Percentiles rank a stretch among this genome's conserved stretches.
These are phyloP conservation scores for Leistus spinibarbis DNA, from an alignment of 2,888 invertebrate species.

Conservation along the genomic window DNA sequence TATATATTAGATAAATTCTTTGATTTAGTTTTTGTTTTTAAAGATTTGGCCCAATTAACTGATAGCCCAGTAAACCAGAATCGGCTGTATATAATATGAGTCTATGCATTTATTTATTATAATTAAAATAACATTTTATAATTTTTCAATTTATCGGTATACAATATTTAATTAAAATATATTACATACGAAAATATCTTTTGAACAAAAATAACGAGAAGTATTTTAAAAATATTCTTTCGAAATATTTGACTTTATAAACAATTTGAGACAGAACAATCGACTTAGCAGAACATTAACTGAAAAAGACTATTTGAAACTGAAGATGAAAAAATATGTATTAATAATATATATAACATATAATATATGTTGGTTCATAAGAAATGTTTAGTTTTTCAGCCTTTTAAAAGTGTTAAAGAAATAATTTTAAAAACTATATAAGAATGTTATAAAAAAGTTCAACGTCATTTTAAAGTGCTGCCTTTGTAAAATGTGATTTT, in stretches of 20 bases:
- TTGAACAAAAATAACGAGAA: neutral
- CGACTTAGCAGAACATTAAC: neutral
- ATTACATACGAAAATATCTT: neutral
- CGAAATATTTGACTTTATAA: neutral
- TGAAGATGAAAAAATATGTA: neutral
- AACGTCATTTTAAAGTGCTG: constrained; percentile 31
- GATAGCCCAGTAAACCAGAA: too few relatives aligned
- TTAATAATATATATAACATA: neutral
- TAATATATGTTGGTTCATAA: constrained; percentile 6
- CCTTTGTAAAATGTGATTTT: constrained; percentile 13
- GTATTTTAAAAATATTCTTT: neutral
- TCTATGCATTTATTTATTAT: too few relatives aligned
- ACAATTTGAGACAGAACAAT: too few relatives aligned
- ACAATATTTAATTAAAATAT: neutral
- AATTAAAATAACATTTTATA: too few relatives aligned
- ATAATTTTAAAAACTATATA: neutral
- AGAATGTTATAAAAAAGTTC: constrained; percentile 9
- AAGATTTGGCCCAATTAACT: too few relatives aligned
- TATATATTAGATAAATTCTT: too few relatives aligned
- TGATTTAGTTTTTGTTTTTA: too few relatives aligned
- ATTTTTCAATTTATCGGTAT: neutral
- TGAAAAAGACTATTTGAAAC: neutral
- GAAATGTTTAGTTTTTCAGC: constrained; percentile 15
- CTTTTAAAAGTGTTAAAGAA: constrained; percentile 4
- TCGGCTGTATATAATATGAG: too few relatives aligned